These are phyloP conservation scores for Clinocottus analis DNA, from an alignment of 2,113 vertebrate genomes.

Conservation along the genomic window DNA sequence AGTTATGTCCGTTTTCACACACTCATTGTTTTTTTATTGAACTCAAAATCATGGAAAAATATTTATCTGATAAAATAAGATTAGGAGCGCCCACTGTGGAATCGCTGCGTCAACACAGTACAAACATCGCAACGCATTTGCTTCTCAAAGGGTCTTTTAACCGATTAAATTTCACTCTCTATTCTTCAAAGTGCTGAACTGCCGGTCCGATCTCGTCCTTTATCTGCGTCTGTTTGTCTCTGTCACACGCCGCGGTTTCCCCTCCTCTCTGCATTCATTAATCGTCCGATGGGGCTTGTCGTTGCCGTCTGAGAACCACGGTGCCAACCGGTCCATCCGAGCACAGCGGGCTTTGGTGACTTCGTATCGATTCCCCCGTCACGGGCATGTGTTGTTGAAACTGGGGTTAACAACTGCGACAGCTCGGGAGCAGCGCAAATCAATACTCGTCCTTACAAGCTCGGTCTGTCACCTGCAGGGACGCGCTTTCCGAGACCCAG, in stretches of 20 bases:
- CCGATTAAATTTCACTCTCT: background rate
- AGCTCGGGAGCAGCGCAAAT: slow-evolving; percentile 43
- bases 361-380: slow-evolving; percentile 55
- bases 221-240: slow-evolving; percentile 14
- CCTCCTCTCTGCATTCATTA: slow-evolving; percentile 34
- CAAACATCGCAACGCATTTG: background rate
- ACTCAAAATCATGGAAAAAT: background rate
- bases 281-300: slow-evolving; percentile 13
- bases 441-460: slow-evolving; percentile 41
- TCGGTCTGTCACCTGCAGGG: slow-evolving; percentile 32
- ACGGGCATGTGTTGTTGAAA: slow-evolving; percentile 43
- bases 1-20: background rate
- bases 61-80: background rate
- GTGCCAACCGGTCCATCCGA: slow-evolving; percentile 13
- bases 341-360: slow-evolving; percentile 30
- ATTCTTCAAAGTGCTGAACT: background rate
- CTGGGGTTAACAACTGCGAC: slow-evolving; percentile 62
- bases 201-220: slow-evolving; percentile 10
- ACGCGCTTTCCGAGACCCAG: background rate
- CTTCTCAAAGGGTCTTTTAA: background rate
- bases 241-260: slow-evolving; percentile 5
- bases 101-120: background rate
- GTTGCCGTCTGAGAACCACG: background rate
- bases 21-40: background rate
- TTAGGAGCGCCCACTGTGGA: background rate